These are phyloP conservation scores for Brachyhypopomus gauderio DNA, from an alignment of 2,113 vertebrate genomes.

Conservation along the genomic window DNA sequence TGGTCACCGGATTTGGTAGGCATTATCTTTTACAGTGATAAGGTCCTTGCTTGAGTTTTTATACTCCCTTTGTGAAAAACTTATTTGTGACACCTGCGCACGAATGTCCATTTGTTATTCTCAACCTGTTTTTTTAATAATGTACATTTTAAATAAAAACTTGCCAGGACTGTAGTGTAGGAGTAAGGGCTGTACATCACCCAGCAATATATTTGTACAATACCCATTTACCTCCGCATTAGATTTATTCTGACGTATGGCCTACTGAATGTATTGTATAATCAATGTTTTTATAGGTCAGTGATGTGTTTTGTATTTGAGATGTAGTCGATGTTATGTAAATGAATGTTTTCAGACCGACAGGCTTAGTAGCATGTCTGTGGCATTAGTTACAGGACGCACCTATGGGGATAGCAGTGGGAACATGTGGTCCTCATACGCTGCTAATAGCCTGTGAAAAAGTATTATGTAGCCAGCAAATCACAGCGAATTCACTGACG, in stretches of 20 bases:
- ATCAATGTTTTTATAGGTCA: slow-evolving; percentile 37
- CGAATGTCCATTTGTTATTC: neutral
- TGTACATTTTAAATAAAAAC: slow-evolving; percentile 10
- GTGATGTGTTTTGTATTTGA: slow-evolving; percentile 43
- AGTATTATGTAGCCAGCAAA: neutral
- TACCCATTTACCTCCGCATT: slow-evolving; percentile 35
- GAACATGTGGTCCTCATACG: neutral
- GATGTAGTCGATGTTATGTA: slow-evolving; percentile 37
- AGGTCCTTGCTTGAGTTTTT: neutral
- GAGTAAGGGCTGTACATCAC: neutral
- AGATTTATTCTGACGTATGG: slow-evolving; percentile 46
- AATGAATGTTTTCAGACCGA: slow-evolving; percentile 35
- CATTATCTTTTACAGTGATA: slow-evolving; percentile 25
- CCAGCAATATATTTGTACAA: slow-evolving; percentile 35
- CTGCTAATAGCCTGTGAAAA: neutral
- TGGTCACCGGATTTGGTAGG: slow-evolving; percentile 18
- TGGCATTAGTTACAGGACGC: neutral
- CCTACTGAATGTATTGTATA: slow-evolving; percentile 56
- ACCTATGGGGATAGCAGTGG: neutral
- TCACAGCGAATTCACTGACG: neutral
- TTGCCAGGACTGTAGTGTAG: slow-evolving; percentile 6
- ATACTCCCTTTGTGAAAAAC: neutral
- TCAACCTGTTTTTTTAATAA: neutral
- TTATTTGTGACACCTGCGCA: slow-evolving; percentile 21
- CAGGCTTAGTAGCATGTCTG: slow-evolving; percentile 27